These are phyloP conservation scores for Ochropleura plecta DNA, from an alignment of 2,888 invertebrate species.

Conservation along the genomic window DNA sequence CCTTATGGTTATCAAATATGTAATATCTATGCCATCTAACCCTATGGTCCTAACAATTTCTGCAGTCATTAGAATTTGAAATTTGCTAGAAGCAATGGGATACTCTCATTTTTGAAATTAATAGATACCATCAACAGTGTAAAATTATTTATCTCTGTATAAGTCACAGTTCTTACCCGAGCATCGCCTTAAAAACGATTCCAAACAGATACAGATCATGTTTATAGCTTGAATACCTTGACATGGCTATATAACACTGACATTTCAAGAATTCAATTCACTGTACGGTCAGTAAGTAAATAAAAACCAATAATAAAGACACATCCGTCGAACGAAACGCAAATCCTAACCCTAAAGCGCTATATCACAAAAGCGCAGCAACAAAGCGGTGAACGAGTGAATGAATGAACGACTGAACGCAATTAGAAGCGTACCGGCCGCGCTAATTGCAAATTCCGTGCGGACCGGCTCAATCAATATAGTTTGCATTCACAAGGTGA, in stretches of 20 bases:
- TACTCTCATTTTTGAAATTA: too few relatives aligned
- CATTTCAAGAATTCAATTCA: not conserved
- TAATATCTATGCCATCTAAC: not conserved
- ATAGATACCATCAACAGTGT: not conserved
- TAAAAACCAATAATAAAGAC: conserved; percentile 28
- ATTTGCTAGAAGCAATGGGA: too few relatives aligned
- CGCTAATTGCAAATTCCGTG: conserved; percentile 82
- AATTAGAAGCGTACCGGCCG: conserved; percentile 76
- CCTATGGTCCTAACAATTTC: too few relatives aligned
- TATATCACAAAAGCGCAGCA: conserved; percentile 68
- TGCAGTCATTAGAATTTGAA: too few relatives aligned
- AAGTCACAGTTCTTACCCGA: too few relatives aligned
- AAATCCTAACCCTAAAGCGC: conserved; percentile 49
- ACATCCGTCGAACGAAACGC: conserved; percentile 19
- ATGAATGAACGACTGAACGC: conserved; percentile 71
- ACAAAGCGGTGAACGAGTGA: conserved; percentile 69
- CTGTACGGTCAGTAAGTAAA: conserved; percentile 17
- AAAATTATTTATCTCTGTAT: too few relatives aligned
- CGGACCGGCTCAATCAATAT: conserved; percentile 76
- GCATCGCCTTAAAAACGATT: not conserved
- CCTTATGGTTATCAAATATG: not conserved
- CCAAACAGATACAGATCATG: not conserved
- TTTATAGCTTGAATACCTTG: not conserved
- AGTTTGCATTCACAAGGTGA: conserved; percentile 71
- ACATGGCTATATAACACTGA: not conserved